Evolutionary conservation across 2,888 invertebrate genomes (phyloP), one percentile per base, ranked within the genome.

Genomic region (Lomographa bimaculata): DNA sequence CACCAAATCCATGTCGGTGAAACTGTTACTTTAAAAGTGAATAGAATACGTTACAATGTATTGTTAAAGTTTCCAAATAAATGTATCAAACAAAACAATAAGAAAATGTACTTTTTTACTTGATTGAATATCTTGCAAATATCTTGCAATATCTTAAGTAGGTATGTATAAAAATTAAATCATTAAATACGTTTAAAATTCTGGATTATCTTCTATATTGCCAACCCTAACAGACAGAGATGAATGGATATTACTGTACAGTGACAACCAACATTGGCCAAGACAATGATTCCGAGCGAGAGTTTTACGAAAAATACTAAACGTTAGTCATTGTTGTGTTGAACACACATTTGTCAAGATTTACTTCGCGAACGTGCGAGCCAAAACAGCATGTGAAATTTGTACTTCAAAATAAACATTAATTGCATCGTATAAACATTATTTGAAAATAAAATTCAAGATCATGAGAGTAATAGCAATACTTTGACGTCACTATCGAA

Each of bases 271-370:
- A 34, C 14, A 17, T 20, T 30, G 25, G 35, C 20, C 35, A 41
- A 41, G 25, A 35, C 25, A 35, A 25, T 30, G 41, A 29, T 29
- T 19, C 12, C 7, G 29, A 24, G 12, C 14, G 29, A 20, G 24
- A 24, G 19, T 24, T 14, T 19, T 6, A 8, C 32, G 23, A 12
- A 20, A 25, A 40, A 17, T 19, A 18, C 32, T 26, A 32, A 43
- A 37, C 18, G 32, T 37, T 26, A 21, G 17, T 41, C 29, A 41
- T 26, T 21, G 12, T 12, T 24, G 12, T 21, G n/a, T 36, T 43
- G 16, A 21, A 23, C 19, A 7, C 36, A 14, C 10, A 43, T 43
- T 43, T 37, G 36, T 43, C 36, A 43, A 32, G 42, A 43, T 43
- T 43, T 37, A 36, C 42, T 30, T 16, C 18, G 11, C 26, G 3